Percentiles rank a stretch among this genome's conserved stretches.
These are phyloP conservation scores for Chaetoderma sp. DNA, from an alignment of 2,888 invertebrate species.

Conservation along the genomic window DNA sequence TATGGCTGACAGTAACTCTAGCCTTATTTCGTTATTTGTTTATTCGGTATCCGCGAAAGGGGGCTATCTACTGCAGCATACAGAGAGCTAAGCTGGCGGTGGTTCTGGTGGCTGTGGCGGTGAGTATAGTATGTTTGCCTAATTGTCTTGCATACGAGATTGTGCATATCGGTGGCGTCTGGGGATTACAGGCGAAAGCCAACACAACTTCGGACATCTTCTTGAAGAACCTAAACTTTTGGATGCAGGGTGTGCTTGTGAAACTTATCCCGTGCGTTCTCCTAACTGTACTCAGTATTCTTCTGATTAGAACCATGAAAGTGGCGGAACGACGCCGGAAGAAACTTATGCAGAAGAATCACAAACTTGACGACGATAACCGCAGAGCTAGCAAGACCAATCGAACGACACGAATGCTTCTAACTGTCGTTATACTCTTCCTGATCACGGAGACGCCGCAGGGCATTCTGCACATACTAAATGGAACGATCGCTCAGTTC, in stretches of 20 bases:
- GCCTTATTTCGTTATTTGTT: slow-evolving; percentile 89
- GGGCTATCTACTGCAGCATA: slow-evolving; percentile 86
- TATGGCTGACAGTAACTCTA: slow-evolving; percentile 91
- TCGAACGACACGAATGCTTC: slow-evolving; percentile 89
- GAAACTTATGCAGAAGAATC: slow-evolving; percentile 49
- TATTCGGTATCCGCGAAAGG: slow-evolving; percentile 77
- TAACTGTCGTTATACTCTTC: slow-evolving; percentile 88
- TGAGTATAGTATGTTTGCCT: slow-evolving; percentile 63
- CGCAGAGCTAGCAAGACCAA: slow-evolving; percentile 70
- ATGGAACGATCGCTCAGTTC: slow-evolving; percentile 83
- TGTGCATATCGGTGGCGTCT: slow-evolving; percentile 37
- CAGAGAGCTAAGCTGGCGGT: slow-evolving; percentile 86
- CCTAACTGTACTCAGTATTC: slow-evolving; percentile 77
- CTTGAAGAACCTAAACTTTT: slow-evolving; percentile 80
- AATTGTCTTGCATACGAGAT: slow-evolving; percentile 70
- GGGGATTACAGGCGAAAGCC: slow-evolving; percentile 73
- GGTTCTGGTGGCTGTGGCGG: slow-evolving; percentile 69
- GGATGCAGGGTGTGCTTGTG: slow-evolving; percentile 92
- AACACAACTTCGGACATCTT: slow-evolving; percentile 48
- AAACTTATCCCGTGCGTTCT: slow-evolving; percentile 91
- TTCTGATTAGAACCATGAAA: slow-evolving; percentile 69
- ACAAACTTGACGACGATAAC: slow-evolving; percentile 41
- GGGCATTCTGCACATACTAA: slow-evolving; percentile 79
- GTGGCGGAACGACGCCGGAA: slow-evolving; percentile 61
- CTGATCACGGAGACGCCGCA: slow-evolving; percentile 92